Conservation (phyloP, 2,888 invertebrate genomes). For the Fragum sueziense region DNA sequence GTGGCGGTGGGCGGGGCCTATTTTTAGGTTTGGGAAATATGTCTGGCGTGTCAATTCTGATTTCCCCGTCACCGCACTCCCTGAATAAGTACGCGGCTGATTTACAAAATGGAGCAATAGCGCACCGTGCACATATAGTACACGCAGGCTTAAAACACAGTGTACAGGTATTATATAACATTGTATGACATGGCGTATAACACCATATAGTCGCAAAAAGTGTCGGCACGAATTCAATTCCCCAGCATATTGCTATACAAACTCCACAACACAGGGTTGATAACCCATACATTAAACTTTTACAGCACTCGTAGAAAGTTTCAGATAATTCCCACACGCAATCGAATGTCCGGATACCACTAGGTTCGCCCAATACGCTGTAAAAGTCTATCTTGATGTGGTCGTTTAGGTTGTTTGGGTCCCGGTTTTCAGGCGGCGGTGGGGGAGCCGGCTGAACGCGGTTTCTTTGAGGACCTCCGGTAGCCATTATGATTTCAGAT, state of each 20-base stretch:
- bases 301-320: conserved; percentile 35
- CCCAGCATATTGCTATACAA: conserved; percentile 55
- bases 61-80: conserved; percentile 36
- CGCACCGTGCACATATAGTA: conserved; percentile 24
- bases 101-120: conserved; percentile 29
- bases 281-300: conserved; percentile 31
- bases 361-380: conserved; percentile 46
- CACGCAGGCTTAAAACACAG: conserved; percentile 41
- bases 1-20: conserved; percentile 3
- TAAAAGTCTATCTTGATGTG: conserved; percentile 42
- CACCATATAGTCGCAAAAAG: conserved; percentile 47
- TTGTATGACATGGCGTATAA: conserved; percentile 32
- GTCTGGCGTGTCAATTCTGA: conserved; percentile 35
- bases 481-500: not conserved
- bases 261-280: conserved; percentile 36
- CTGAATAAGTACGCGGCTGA: conserved; percentile 33
- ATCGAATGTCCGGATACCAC: conserved; percentile 26
- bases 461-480: not conserved
- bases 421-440: conserved; percentile 37
- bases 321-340: conserved; percentile 55
- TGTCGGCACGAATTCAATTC: conserved; percentile 41
- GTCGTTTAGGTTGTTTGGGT: conserved; percentile 50
- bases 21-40: conserved; percentile 37
- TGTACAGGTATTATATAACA: conserved; percentile 28
- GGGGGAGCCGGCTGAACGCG: conserved; percentile 31